Evolutionary conservation across 2,888 invertebrate species (phyloP).

Genomic region (Hoplodrina blanda): DNA sequence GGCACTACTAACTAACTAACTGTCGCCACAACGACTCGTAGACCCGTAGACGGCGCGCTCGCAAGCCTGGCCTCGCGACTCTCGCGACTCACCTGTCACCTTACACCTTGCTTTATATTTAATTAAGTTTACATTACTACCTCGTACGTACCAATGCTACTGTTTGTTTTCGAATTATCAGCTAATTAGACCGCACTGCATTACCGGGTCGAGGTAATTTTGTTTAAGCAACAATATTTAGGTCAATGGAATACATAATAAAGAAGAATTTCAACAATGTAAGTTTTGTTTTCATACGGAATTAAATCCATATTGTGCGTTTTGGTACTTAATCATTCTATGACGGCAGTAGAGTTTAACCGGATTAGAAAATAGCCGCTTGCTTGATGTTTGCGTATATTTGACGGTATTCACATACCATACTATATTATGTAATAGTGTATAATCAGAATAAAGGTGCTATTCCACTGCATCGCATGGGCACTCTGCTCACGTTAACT

Average conservation of each 20-base stretch:
- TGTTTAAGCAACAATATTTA: conserved; percentile 63
- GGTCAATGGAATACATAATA: conserved; percentile 66
- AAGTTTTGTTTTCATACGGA: conserved; percentile 50
- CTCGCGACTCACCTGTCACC: conserved; percentile 72
- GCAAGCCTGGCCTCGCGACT: conserved; percentile 50
- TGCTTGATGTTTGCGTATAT: conserved; percentile 22
- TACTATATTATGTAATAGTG: background rate
- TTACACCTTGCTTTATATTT: conserved; percentile 73
- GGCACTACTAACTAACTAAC: conserved; percentile 86
- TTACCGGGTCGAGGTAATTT: conserved; percentile 63
- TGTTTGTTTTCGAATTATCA: conserved; percentile 72
- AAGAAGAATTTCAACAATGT: conserved; percentile 59
- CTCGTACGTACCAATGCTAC: conserved; percentile 65
- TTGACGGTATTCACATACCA: background rate
- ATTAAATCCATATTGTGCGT: conserved; percentile 42
- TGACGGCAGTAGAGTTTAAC: conserved; percentile 32
- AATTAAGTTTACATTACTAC: conserved; percentile 74
- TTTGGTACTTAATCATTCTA: conserved; percentile 56
- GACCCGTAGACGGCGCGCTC: conserved; percentile 68
- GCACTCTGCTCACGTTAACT: too few relatives aligned
- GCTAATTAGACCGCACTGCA: conserved; percentile 74
- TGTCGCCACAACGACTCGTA: conserved; percentile 81
- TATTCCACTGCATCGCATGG: too few relatives aligned
- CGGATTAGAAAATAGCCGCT: conserved; percentile 37
- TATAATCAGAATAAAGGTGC: too few relatives aligned